These are phyloP conservation scores for Uloborus plumipes DNA, from an alignment of 2,888 invertebrate species.

Conservation along the genomic window DNA sequence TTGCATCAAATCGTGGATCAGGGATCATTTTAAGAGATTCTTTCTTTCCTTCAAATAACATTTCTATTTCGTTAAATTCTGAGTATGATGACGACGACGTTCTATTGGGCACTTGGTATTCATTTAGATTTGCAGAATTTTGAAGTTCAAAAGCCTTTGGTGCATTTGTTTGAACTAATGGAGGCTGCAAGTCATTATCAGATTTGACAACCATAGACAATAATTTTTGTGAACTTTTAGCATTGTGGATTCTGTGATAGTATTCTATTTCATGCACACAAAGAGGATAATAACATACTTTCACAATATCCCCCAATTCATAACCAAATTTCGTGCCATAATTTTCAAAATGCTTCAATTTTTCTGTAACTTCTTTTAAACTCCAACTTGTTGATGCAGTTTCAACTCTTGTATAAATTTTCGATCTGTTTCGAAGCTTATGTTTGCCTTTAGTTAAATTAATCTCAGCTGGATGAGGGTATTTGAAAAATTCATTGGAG, in stretches of 20 bases:
- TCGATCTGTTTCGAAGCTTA: neutral
- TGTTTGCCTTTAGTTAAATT: neutral
- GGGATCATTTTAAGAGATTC: too few species aligned
- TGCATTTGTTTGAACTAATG: too few species aligned
- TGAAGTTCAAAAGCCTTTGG: too few species aligned
- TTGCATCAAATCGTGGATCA: too few species aligned
- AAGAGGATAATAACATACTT: slow-evolving; percentile 16
- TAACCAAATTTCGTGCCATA: neutral
- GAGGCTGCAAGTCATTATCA: neutral
- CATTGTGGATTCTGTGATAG: slow-evolving; percentile 25
- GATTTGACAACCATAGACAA: neutral
- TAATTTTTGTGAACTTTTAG: slow-evolving; percentile 11
- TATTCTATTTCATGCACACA: slow-evolving; percentile 28
- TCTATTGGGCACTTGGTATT: too few species aligned
- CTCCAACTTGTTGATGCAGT: neutral
- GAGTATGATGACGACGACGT: too few species aligned
- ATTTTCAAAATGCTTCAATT: slow-evolving; percentile 1
- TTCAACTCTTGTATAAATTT: neutral
- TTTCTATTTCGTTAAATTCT: too few species aligned
- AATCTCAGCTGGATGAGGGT: slow-evolving; percentile 3
- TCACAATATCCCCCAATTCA: slow-evolving; percentile 8
- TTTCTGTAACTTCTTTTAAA: slow-evolving; percentile 1
- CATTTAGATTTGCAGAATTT: too few species aligned
- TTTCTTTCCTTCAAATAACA: too few species aligned
- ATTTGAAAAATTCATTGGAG: neutral